phyloP scores from a whole-genome alignment of 2,797 vertebrate species.

The Hozukius guyotensis region DNA sequence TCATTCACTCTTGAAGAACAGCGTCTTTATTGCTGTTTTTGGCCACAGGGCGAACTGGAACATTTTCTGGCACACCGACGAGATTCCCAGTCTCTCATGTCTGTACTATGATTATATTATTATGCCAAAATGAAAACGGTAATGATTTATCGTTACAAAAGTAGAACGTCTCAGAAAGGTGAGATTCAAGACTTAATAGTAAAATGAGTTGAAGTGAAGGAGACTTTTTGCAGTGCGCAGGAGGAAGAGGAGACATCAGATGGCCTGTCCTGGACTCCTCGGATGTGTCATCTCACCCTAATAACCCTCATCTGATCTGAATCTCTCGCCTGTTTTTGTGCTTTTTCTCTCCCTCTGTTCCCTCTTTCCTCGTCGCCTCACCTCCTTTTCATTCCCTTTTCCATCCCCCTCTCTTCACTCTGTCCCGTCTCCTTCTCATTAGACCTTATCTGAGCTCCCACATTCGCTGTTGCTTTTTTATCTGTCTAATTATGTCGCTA shows the following conservation, averaged over 20 bases:
- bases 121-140: not conserved
- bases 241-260: conserved; percentile 17
- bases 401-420: conserved; percentile 23
- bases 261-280: conserved; percentile 49
- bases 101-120: not conserved
- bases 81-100: not conserved
- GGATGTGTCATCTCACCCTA: conserved; percentile 62
- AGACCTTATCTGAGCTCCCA: conserved; percentile 80
- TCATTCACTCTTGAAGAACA: not conserved
- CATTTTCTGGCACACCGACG: not conserved
- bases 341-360: conserved; percentile 13
- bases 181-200: not conserved
- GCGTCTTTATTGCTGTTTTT: not conserved
- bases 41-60: not conserved
- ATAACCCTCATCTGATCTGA: conserved; percentile 68
- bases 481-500: conserved; percentile 85
- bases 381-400: conserved; percentile 6
- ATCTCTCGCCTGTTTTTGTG: conserved; percentile 34
- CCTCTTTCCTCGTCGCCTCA: conserved; percentile 2
- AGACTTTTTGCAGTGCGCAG: conserved; percentile 30
- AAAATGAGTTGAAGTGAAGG: not conserved
- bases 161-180: not conserved
- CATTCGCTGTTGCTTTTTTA: conserved; percentile 71
- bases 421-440: conserved; percentile 74
- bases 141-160: not conserved